phyloP scores from a whole-genome alignment of 2,888 invertebrate species.

The Maniola hyperantus region DNA sequence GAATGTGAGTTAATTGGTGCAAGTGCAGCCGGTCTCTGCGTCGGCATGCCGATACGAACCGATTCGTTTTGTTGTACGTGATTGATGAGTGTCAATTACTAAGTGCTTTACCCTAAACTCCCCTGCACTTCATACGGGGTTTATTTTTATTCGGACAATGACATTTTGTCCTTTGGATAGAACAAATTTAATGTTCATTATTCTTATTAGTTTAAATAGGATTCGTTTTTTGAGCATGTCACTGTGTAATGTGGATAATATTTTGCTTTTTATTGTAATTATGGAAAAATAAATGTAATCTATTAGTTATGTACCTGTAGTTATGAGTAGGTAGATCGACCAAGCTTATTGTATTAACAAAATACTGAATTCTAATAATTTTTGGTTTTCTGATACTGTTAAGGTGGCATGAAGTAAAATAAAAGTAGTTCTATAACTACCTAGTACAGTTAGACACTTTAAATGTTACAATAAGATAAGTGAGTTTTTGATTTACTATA shows the following conservation, averaged over 20 bases:
- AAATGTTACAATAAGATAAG: too few relatives aligned
- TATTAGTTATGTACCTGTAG: too few relatives aligned
- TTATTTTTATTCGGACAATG: constrained; percentile 20
- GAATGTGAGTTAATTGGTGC: constrained; percentile 22
- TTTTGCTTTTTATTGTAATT: not conserved
- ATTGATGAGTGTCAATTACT: constrained; percentile 52
- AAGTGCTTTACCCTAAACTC: constrained; percentile 44
- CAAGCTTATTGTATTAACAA: too few relatives aligned
- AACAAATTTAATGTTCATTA: not conserved
- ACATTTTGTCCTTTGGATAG: constrained; percentile 3
- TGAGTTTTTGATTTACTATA: too few relatives aligned
- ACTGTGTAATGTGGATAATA: too few relatives aligned
- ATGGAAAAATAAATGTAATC: too few relatives aligned
- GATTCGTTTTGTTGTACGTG: constrained; percentile 33
- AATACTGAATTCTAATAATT: too few relatives aligned
- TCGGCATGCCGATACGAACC: constrained; percentile 22
- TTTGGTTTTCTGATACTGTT: too few relatives aligned
- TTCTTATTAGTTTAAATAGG: constrained; percentile 7
- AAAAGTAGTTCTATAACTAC: too few relatives aligned
- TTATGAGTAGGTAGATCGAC: too few relatives aligned
- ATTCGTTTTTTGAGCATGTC: not conserved
- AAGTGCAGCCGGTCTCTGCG: constrained; percentile 20
- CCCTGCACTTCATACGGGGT: constrained; percentile 16
- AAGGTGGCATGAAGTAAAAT: too few relatives aligned
- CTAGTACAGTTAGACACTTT: too few relatives aligned